Percentiles rank a stretch among this genome's conserved stretches.
These are phyloP conservation scores for Sula dactylatra DNA, from an alignment of 2,113 vertebrate species.

Conservation along the genomic window DNA sequence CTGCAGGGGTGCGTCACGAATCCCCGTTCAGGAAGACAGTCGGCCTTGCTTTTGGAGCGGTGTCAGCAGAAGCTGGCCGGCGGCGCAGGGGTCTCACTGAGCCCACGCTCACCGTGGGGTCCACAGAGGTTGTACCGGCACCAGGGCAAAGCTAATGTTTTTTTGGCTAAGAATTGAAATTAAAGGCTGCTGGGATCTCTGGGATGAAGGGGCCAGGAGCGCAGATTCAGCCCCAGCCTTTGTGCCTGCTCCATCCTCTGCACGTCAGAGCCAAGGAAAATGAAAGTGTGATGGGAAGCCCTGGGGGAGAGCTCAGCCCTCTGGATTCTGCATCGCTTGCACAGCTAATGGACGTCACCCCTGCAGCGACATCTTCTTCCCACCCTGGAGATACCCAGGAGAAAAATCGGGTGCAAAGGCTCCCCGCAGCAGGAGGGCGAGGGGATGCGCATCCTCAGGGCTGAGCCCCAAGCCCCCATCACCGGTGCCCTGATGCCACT, in stretches of 20 bases:
- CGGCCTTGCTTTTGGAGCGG: not conserved
- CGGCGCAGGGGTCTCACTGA: not conserved
- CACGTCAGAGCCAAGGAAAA: not conserved
- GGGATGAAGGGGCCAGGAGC: not conserved
- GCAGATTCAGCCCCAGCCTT: not conserved
- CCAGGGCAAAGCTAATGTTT: not conserved
- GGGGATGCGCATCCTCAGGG: not conserved
- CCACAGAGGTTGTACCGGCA: not conserved
- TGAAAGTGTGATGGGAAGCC: not conserved
- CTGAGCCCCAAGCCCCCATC: not conserved
- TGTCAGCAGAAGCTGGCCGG: not conserved
- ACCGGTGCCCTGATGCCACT: not conserved
- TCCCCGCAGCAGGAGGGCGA: not conserved
- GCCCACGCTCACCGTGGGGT: not conserved
- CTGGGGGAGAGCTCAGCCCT: not conserved
- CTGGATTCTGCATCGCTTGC: not conserved
- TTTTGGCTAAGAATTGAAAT: not conserved
- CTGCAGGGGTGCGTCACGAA: rapidly evolving
- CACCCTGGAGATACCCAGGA: not conserved
- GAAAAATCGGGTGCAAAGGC: not conserved
- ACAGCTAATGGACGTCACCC: not conserved
- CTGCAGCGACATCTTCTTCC: rapidly evolving
- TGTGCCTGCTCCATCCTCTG: rapidly evolving
- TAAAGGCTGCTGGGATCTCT: not conserved
- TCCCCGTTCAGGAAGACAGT: rapidly evolving